Base-by-base conservation (phyloP, 2,797 vertebrate genomes). In the Xenops minutus region DNA sequence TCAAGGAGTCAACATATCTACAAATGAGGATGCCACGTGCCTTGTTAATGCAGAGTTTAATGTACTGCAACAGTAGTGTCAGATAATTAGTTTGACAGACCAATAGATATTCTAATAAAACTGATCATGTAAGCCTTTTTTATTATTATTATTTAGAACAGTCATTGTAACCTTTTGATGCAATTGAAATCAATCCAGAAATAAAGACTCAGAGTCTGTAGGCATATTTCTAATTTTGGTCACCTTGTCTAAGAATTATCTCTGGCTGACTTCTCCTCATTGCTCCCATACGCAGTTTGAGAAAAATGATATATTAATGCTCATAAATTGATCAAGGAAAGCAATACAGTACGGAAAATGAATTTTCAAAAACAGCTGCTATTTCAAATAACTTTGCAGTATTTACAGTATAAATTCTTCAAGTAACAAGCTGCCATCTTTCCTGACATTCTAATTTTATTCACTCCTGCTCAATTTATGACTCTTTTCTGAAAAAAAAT, bases 1-100 rank as follows among this genome's bases (percentile, higher is more conserved):
- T 56, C 72, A 81, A 48, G 69, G 76, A 92, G 72, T 93, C 76
- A 51, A 51, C 2, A 0, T 72, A 49, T 51, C 73, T 75, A 75
- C 56, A 82, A 89, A 91, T 74, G 76, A 91, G 75, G 44, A 93
- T 92, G 76, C 73, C 89, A 94, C 94, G 67, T 91, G 81, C 81
- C 94, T 95, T 94, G 88, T 96, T 96, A 96, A 92, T 89, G 76
- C 81, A 92, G 92, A 96, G 86, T 95, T 96, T 96, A 95, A 95
- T 93, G 90, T 94, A 83, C 85, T 95, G 90, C 76, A 95, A 77
- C 61, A 68, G 52, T 89, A 56, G 71, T 95, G 91, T 91, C 92
- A 94, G 76, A 75, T 96, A 96, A 96, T 96, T 93, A 96, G 62
- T 71, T 92, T 87, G 95, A 96, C 88, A 95, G 66, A 87, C 71